Percentiles rank a stretch among this genome's conserved stretches.
Evolutionary conservation across 2,888 invertebrate genomes (phyloP).

Genomic region (Agrochola litura): DNA sequence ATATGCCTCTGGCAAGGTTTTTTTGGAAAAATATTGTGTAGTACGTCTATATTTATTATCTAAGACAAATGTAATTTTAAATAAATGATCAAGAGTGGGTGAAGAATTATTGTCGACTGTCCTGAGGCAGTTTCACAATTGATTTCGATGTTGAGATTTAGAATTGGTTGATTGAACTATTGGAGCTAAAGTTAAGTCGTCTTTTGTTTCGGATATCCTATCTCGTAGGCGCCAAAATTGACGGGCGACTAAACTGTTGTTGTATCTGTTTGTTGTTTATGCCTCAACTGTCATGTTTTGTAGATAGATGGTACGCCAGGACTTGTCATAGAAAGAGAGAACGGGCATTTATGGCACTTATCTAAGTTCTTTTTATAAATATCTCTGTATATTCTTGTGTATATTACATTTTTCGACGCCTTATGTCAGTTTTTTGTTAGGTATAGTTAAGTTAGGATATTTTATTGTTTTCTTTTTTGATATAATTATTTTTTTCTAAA

Average conservation of each 20-base stretch:
- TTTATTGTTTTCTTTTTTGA: too few relatives aligned
- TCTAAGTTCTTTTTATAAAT: background rate
- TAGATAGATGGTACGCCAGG: background rate
- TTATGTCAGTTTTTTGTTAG: background rate
- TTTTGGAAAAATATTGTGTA: constrained; percentile 9
- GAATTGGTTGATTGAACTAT: constrained; percentile 39
- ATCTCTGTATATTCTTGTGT: background rate
- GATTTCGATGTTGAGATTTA: background rate
- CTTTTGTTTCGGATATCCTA: constrained; percentile 51
- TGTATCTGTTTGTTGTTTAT: constrained; percentile 9
- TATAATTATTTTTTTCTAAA: too few relatives aligned
- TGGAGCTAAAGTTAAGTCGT: constrained; percentile 15
- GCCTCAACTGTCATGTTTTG: constrained; percentile 18
- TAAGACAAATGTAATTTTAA: constrained; percentile 22
- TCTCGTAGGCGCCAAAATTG: constrained; percentile 20
- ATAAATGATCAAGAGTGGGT: constrained; percentile 23
- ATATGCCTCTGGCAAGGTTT: constrained; percentile 53
- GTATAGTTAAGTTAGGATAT: background rate
- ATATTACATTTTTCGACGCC: background rate
- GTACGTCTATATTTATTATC: background rate
- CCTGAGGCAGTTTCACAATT: constrained; percentile 37
- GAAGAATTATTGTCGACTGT: background rate
- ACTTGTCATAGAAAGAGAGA: background rate
- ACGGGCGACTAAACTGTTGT: constrained; percentile 13
- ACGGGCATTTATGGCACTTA: too few relatives aligned